Conservation (phyloP, 2,113 vertebrate genomes). For the Corythornis madagascariensis region DNA sequence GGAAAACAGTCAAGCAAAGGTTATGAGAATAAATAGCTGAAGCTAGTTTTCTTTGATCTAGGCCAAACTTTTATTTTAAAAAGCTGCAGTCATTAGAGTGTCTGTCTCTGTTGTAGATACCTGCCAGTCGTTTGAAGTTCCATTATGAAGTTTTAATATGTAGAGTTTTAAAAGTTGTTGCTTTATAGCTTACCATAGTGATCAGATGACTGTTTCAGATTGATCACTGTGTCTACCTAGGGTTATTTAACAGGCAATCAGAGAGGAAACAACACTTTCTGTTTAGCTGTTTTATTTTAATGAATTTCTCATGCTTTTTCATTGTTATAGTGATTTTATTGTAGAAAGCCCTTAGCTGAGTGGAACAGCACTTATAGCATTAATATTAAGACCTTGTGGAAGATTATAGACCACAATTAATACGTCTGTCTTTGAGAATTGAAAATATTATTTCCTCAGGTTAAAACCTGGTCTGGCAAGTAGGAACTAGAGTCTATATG, state of each 20-base stretch:
- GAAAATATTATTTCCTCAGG: background rate
- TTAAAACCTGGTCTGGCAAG: background rate
- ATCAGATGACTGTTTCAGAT: background rate
- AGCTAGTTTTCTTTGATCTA: background rate
- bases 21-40: background rate
- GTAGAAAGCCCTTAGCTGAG: slow-evolving; percentile 10
- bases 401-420: background rate
- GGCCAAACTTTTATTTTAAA: background rate
- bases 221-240: background rate
- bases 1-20: background rate
- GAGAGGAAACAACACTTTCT: background rate
- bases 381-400: background rate
- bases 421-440: background rate
- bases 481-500: background rate
- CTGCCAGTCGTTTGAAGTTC: slow-evolving; percentile 5
- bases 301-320: background rate
- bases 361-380: slow-evolving; percentile 9
- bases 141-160: background rate
- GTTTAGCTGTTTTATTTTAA: background rate
- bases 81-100: background rate
- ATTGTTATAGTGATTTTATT: slow-evolving; percentile 16
- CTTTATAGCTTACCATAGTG: background rate
- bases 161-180: background rate
- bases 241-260: background rate
- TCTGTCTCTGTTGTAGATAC: background rate